phyloP scores from a whole-genome alignment of 2,113 vertebrate genomes.

The Epinephelus fuscoguttatus region DNA sequence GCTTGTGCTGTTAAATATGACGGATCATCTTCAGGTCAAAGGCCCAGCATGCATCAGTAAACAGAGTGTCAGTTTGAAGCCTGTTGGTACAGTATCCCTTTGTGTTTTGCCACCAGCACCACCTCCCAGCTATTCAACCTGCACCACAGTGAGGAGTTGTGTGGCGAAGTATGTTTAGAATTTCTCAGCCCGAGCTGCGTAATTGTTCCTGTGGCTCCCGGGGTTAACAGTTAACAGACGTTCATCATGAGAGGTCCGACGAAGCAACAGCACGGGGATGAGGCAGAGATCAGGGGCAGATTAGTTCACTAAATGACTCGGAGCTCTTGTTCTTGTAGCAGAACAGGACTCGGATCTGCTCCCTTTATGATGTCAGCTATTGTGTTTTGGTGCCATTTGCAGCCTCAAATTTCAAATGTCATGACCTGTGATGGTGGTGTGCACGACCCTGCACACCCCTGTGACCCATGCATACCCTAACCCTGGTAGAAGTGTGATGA shows the following conservation, averaged over 20 bases:
- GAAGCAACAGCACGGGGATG: slow-evolving; percentile 87
- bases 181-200: slow-evolving; percentile 67
- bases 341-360: slow-evolving; percentile 30
- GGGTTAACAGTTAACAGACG: slow-evolving; percentile 77
- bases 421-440: background rate
- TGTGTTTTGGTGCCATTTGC: slow-evolving; percentile 21
- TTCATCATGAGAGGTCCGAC: slow-evolving; percentile 80
- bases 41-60: slow-evolving; percentile 36
- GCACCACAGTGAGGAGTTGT: slow-evolving; percentile 45
- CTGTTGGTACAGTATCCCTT: background rate
- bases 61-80: slow-evolving; percentile 22
- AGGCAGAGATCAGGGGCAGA: slow-evolving; percentile 90
- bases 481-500: background rate
- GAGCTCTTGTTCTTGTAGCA: slow-evolving; percentile 80
- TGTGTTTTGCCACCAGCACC: slow-evolving; percentile 39
- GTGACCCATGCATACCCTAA: slow-evolving; percentile 1
- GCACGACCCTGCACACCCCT: background rate
- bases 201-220: slow-evolving; percentile 76
- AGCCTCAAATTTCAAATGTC: background rate
- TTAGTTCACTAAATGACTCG: slow-evolving; percentile 89
- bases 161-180: slow-evolving; percentile 65
- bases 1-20: slow-evolving; percentile 15
- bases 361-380: slow-evolving; percentile 48
- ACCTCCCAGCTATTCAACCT: slow-evolving; percentile 25
- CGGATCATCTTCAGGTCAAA: slow-evolving; percentile 46